Evolutionary conservation across 1,140 invertebrate genomes (phyloP), one percentile per base, ranked within the genome.

Genomic region (Planococcus citri): DNA sequence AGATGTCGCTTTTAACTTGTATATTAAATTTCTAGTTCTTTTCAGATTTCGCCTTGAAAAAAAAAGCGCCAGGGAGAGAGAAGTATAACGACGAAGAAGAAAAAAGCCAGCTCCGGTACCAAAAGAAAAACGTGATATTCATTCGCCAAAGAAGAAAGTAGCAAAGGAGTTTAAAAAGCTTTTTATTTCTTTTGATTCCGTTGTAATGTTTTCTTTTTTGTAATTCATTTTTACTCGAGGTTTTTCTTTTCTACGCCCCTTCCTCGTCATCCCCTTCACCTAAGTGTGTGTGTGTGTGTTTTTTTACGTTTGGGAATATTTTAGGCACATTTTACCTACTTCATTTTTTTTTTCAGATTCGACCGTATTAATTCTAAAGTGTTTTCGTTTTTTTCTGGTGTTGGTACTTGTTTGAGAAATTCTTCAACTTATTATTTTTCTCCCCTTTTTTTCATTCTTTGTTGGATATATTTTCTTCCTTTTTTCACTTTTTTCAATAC

Each of bases 191-290:
- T 51, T 51, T 51, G 41, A 51, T 51, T 51, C 41, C 41, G 10
- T 51, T 51, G 41, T 51, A 51, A 51, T 51, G 41, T 51, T 51
- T 51, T 51, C 41, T 51, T 51, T 51, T 51, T 51, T 51, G 41
- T 51, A 51, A 51, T 51, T 51, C 41, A 20, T 51, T 51, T 51
- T 51, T 51, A 51, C 41, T 51, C n/a, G n/a, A 3, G 17, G 4
- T 51, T 51, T 51, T 51, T 20, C 17, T 51, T 17, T 33, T 12
- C 29, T 51, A 51, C 41, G n/a, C 41, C 41, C n/a, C n/a, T 51
- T n/a, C 41, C n/a, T 51, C 33, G 33, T 6, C 14, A 37, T 37
- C 33, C 14, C 33, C n/a, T n/a, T n/a, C n/a, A n/a, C n/a, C n/a
- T n/a, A n/a, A n/a, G n/a, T n/a, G n/a, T n/a, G n/a, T n/a, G n/a